Evolutionary conservation across 1,140 invertebrate species (phyloP), one percentile per base, ranked within the genome.

Genomic region (Anastrepha ludens): DNA sequence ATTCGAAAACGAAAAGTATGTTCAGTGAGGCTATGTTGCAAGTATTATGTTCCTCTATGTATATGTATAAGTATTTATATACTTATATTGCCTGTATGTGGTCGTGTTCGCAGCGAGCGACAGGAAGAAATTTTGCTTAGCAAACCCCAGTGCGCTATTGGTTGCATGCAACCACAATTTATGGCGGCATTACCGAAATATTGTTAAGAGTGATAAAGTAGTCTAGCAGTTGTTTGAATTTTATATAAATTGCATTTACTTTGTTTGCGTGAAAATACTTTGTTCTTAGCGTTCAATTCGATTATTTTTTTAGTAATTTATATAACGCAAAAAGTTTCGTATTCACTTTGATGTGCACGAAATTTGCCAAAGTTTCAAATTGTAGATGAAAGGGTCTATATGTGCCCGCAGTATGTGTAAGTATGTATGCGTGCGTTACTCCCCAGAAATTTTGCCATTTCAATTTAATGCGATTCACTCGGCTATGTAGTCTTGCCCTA

Each of bases 401-500:
- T 58, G 0, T 8, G 29, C n/a, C 20, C 8, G 29, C 11, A 55
- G 50, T 55, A 3, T n/a, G 2, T 20, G 39, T 55, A 81, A 2
- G 13, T 74, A 62, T 62, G 5, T 62, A 17, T 47, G 39, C 2
- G 9, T 74, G 39, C 17, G 39, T 41, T 44, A 58, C 44, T 81
- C 74, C 3, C 15, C 47, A n/a, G n/a, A 78, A 81, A 47, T 81
- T 81, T 81, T 50, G 17, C 50, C 70, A 81, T 50, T 58, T 55
- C 50, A 81, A 70, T 81, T 58, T 55, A 55, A 50, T 20, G 74
- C 47, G 17, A 8, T 50, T 20, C 47, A 55, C 47, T 81, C n/a
- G 9, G 55, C 74, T 81, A n/a, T 55, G 74, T 9, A 81, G 47
- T 81, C 74, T 81, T 55, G 74, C 47, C 50, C 74, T 50, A 81